phyloP scores from a whole-genome alignment of 2,797 vertebrate genomes.

The Salmo trutta region DNA sequence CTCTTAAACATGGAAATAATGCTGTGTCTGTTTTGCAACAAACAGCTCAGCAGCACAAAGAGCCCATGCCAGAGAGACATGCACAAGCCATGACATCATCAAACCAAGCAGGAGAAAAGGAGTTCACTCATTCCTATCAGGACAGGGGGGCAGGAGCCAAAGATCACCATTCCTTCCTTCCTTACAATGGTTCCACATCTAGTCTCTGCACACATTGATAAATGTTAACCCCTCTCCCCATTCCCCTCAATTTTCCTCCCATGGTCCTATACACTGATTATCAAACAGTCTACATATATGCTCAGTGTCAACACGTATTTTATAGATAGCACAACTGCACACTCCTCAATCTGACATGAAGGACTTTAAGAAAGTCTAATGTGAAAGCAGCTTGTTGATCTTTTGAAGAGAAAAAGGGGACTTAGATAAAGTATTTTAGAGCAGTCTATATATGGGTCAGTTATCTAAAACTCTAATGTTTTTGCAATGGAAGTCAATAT shows the following conservation, averaged over 20 bases:
- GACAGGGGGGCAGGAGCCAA: neutral
- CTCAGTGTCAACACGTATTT: neutral
- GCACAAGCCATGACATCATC: slow-evolving; percentile 44
- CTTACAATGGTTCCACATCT: neutral
- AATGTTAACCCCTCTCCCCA: neutral
- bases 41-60: slow-evolving; percentile 27
- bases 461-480: neutral
- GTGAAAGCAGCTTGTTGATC: neutral
- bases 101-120: slow-evolving; percentile 10
- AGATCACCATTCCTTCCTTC: neutral
- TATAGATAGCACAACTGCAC: no score
- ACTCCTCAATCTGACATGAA: neutral
- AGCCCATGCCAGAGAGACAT: slow-evolving; percentile 31
- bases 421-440: neutral
- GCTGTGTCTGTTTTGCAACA: slow-evolving; percentile 34
- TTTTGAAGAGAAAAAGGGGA: neutral
- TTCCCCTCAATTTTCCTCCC: neutral
- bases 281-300: neutral
- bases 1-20: slow-evolving; percentile 15
- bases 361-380: neutral
- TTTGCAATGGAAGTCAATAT: neutral
- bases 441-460: neutral
- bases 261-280: neutral
- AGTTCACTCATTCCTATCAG: neutral
- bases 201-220: neutral